phyloP scores from a whole-genome alignment of 2,888 invertebrate genomes.

The Ceriagrion tenellum region DNA sequence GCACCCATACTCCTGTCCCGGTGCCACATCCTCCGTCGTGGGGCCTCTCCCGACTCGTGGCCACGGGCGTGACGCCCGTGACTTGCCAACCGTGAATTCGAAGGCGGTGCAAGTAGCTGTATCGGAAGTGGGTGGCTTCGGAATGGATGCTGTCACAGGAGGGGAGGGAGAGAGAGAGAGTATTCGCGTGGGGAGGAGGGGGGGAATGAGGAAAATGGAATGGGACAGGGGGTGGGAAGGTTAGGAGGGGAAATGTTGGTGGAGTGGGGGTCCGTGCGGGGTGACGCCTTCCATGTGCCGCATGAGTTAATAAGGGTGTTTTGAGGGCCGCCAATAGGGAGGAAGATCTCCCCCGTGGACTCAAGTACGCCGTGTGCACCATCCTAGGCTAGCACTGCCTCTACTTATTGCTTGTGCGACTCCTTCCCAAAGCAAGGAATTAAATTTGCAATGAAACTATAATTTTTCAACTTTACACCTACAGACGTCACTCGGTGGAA shows the following conservation, averaged over 20 bases:
- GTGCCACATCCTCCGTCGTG: background rate
- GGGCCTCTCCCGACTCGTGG: background rate
- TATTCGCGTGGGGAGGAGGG: background rate
- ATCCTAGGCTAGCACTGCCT: background rate
- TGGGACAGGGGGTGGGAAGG: background rate
- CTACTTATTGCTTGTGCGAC: too few species aligned
- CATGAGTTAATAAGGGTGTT: slow-evolving; percentile 8
- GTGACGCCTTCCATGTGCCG: background rate
- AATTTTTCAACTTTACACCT: too few species aligned
- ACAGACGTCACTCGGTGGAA: too few species aligned
- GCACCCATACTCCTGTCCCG: background rate
- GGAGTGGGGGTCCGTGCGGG: background rate
- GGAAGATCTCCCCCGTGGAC: background rate
- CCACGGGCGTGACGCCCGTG: slow-evolving; percentile 8
- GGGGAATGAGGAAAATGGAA: background rate
- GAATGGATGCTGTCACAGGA: background rate
- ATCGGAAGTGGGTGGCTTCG: slow-evolving; percentile 22
- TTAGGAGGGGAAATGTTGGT: background rate
- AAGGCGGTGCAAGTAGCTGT: background rate
- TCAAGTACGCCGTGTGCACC: background rate
- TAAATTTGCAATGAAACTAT: too few species aligned
- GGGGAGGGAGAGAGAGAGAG: background rate
- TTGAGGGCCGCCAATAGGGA: background rate
- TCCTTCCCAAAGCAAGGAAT: too few species aligned
- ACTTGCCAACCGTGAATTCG: slow-evolving; percentile 23